Percentiles rank a stretch among this genome's conserved stretches.
These are phyloP conservation scores for Apteryx owenii DNA, from an alignment of 2,113 vertebrate genomes.

Conservation along the genomic window DNA sequence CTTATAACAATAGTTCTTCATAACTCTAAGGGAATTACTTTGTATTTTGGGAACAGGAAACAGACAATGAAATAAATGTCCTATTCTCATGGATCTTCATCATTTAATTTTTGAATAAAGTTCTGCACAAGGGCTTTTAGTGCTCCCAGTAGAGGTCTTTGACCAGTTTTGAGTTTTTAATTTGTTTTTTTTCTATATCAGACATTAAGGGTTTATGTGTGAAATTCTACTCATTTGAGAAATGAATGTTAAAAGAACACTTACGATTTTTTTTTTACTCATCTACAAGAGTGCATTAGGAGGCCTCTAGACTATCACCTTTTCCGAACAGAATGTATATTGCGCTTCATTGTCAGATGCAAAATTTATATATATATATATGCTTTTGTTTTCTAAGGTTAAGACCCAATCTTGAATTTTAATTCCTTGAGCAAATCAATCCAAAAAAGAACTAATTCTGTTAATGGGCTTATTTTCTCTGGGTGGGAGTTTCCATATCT, in stretches of 20 bases:
- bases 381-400: not conserved
- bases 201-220: not conserved
- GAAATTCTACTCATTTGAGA: not conserved
- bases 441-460: not conserved
- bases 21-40: not conserved
- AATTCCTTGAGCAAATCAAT: not conserved
- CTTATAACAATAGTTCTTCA: not conserved
- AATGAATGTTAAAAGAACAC: not conserved
- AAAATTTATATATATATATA: not conserved
- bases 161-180: not conserved
- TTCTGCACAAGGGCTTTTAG: not conserved
- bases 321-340: not conserved
- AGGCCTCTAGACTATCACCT: not conserved
- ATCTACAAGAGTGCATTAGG: not conserved
- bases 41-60: not conserved
- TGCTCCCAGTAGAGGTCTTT: accelerated
- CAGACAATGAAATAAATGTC: not conserved
- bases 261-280: not conserved
- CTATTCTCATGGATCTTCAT: not conserved
- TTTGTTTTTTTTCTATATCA: not conserved
- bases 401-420: not conserved
- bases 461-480: not conserved
- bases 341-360: not conserved
- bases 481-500: not conserved
- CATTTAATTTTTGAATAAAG: not conserved